phyloP scores from a whole-genome alignment of 2,113 vertebrate genomes.

The Eublepharis macularius region DNA sequence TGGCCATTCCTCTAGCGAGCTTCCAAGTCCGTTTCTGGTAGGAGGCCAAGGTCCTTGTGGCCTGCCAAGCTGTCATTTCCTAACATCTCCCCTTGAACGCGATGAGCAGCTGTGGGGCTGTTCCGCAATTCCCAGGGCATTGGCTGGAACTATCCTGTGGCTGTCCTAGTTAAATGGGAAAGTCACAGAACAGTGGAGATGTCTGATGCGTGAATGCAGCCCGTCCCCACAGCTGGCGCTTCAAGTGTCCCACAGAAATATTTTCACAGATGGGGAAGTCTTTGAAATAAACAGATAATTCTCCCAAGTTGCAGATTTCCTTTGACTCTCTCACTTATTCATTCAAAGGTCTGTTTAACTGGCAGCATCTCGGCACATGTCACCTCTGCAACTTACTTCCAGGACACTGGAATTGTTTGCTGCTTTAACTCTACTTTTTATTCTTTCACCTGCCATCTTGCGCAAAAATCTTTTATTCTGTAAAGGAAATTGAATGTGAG shows the following conservation, averaged over 20 bases:
- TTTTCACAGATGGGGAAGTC: slow-evolving; percentile 48
- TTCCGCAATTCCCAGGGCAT: slow-evolving; percentile 21
- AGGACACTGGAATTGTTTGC: not conserved
- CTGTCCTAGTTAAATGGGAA: slow-evolving; percentile 43
- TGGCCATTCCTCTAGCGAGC: not conserved
- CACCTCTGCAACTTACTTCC: accelerated
- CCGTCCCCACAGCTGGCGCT: slow-evolving; percentile 21
- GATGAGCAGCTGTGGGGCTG: not conserved
- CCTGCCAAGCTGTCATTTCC: not conserved
- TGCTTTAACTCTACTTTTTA: not conserved
- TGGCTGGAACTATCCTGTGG: slow-evolving; percentile 10
- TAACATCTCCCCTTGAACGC: slow-evolving; percentile 35
- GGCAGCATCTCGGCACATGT: not conserved
- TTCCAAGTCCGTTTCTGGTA: accelerated
- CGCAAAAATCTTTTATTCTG: not conserved
- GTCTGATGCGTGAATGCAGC: slow-evolving; percentile 28
- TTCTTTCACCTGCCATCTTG: not conserved
- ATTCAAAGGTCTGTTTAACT: not conserved
- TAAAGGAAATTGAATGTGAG: not conserved
- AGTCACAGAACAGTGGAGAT: slow-evolving; percentile 41
- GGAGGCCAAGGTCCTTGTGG: not conserved
- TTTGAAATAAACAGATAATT: slow-evolving; percentile 46
- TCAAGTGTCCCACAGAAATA: slow-evolving; percentile 34
- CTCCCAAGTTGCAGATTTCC: slow-evolving; percentile 34
- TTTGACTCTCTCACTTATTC: slow-evolving; percentile 12